phyloP scores from a whole-genome alignment of 1,140 invertebrate species.

The Elymnias hypermnestra region DNA sequence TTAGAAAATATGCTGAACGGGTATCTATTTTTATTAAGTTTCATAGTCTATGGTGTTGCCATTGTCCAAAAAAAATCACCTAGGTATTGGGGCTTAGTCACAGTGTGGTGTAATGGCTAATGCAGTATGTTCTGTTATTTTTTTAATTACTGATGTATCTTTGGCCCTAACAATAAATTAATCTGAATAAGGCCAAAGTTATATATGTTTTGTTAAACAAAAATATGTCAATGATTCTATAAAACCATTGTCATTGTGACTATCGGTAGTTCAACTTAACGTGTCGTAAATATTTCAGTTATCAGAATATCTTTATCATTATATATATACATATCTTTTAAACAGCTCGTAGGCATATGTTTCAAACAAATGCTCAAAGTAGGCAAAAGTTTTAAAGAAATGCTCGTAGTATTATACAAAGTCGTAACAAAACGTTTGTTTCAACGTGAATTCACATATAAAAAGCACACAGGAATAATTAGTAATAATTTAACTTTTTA shows the following conservation, averaged over 20 bases:
- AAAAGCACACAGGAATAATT: too few relatives aligned
- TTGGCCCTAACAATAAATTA: slow-evolving; percentile 7
- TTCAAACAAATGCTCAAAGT: too few relatives aligned
- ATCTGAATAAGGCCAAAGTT: background rate
- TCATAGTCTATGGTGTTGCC: slow-evolving; percentile 58
- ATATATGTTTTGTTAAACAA: slow-evolving; percentile 10
- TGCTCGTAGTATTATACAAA: too few relatives aligned
- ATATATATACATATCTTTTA: too few relatives aligned
- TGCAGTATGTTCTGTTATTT: slow-evolving; percentile 61
- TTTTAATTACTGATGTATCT: slow-evolving; percentile 13
- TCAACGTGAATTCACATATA: too few relatives aligned
- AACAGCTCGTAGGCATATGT: too few relatives aligned
- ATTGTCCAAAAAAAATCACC: slow-evolving; percentile 50
- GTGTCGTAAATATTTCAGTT: background rate
- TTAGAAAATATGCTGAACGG: background rate
- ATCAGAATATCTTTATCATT: background rate
- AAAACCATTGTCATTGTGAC: slow-evolving; percentile 3
- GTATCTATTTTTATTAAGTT: slow-evolving; percentile 15
- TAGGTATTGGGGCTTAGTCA: slow-evolving; percentile 54
- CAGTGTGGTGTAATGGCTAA: slow-evolving; percentile 61
- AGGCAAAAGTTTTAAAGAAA: too few relatives aligned
- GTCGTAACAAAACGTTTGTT: too few relatives aligned
- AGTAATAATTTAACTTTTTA: too few relatives aligned
- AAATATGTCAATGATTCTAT: slow-evolving; percentile 10
- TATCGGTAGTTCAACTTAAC: background rate